A percentile compares a stretch with the other conserved stretches of the same genome.
phyloP scores from a whole-genome alignment of 2,113 vertebrate genomes.

The Chaetodon auriga region DNA sequence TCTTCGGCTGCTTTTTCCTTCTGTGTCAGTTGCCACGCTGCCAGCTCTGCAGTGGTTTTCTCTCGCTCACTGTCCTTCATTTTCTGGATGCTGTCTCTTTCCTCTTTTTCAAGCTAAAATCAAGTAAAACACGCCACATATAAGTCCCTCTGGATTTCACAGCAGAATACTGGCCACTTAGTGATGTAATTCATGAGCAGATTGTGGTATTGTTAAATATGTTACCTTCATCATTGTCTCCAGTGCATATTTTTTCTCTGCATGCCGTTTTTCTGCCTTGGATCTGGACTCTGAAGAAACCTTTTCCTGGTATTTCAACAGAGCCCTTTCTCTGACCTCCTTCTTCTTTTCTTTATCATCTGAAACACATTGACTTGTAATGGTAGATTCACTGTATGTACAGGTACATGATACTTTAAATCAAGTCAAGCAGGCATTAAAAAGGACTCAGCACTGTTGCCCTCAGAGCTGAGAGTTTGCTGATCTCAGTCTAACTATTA shows the following conservation, averaged over 20 bases:
- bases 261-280: constrained; percentile 82
- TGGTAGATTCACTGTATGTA: not conserved
- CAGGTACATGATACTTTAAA: not conserved
- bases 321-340: constrained; percentile 85
- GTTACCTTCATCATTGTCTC: constrained; percentile 90
- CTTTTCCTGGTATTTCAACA: constrained; percentile 87
- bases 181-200: not conserved
- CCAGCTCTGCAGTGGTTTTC: constrained; percentile 87
- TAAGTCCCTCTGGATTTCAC: not conserved
- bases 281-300: constrained; percentile 80
- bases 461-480: too few relatives aligned
- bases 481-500: too few relatives aligned
- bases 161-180: not conserved
- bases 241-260: constrained; percentile 89
- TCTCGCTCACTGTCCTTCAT: constrained; percentile 88
- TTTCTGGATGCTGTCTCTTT: constrained; percentile 88
- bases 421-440: not conserved
- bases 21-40: constrained; percentile 86
- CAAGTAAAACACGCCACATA: not conserved
- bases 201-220: not conserved
- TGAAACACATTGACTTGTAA: constrained; percentile 75
- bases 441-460: too few relatives aligned
- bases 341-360: constrained; percentile 87
- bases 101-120: constrained; percentile 90
- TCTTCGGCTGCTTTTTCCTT: constrained; percentile 74